Base-by-base conservation (phyloP, 1,140 invertebrate species). In the Drosophila melanica region DNA sequence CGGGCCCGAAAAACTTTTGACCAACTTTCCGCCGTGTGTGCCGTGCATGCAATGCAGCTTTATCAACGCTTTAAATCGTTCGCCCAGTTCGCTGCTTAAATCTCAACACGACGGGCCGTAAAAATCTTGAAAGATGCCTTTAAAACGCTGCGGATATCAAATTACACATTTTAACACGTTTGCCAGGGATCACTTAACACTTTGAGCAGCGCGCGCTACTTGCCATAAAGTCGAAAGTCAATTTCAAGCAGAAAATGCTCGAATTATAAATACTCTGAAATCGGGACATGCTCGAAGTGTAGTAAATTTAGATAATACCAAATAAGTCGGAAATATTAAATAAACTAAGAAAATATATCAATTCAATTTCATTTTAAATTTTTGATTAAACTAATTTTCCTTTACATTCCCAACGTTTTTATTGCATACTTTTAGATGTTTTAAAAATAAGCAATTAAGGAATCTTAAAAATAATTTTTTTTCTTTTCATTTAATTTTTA, bases 81-180 rank as follows among this genome's bases (percentile, higher is more conserved):
- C 14, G 23, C 41, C 10, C 11, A 45, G n/a, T 11, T 42, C 10
- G 23, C 58, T 55, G 48, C 55, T 54, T 69, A 72, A 79, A 68
- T 79, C 67, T 68, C 63, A 50, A 76, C 53, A 60, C 33, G 35
- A 65, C 39, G 10, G 57, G 14, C 42, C 39, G 60, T 75, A 71
- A 75, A 78, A 71, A 58, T 66, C 57, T 44, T 30, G 33, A 55
- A 45, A n/a, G 62, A 42, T 44, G 44, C 51, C 37, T 66, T 59
- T 77, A 54, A 67, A 57, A 23, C 45, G 66, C 73, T 63, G 51
- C 55, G 39, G 42, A 69, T 77, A 81, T 80, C 62, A 81, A 81
- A 80, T 70, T 80, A 77, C 77, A 74, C 79, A 81, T 81, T 70
- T 80, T 77, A 80, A 54, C 74, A 80, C 74, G 65, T 77, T 77